These are phyloP conservation scores for Caranx melampygus DNA, from an alignment of 2,113 vertebrate genomes.

Conservation along the genomic window DNA sequence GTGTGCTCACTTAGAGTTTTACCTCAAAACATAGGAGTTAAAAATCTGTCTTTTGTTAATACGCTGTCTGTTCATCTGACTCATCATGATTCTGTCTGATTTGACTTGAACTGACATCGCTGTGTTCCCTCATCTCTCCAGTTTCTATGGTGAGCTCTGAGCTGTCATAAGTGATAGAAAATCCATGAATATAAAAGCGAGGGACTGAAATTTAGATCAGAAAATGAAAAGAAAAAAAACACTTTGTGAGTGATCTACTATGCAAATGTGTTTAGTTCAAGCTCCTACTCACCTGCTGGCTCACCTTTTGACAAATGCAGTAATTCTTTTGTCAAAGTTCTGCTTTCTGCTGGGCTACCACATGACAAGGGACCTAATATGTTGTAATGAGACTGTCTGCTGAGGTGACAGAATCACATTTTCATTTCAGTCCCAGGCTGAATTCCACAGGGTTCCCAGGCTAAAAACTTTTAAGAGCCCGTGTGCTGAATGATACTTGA, in stretches of 20 bases:
- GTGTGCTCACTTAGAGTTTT: too few species aligned
- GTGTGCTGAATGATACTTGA: conserved; percentile 24
- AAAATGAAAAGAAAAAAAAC: neutral
- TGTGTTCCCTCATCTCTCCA: too few species aligned
- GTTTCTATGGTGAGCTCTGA: too few species aligned
- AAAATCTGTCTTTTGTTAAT: too few species aligned
- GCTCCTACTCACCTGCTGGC: conserved; percentile 26
- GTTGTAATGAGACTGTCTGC: conserved; percentile 48
- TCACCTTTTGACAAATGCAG: conserved; percentile 38
- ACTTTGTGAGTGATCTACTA: conserved; percentile 5
- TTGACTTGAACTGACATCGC: too few species aligned
- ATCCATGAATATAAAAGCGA: too few species aligned
- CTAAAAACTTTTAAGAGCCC: conserved; percentile 29
- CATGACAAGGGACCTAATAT: conserved; percentile 52
- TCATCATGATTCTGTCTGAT: too few species aligned
- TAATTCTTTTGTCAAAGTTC: conserved; percentile 45
- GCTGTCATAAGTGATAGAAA: too few species aligned
- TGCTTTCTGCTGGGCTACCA: conserved; percentile 39
- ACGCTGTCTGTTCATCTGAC: too few species aligned
- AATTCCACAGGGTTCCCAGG: conserved; percentile 37
- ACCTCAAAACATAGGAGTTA: too few species aligned
- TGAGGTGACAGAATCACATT: conserved; percentile 48
- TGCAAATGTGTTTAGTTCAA: conserved; percentile 31
- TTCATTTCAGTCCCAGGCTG: conserved; percentile 39
- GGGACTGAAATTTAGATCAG: too few species aligned